Base-by-base conservation (phyloP, 2,797 vertebrate genomes). In the Dromococcyx pavoninus region DNA sequence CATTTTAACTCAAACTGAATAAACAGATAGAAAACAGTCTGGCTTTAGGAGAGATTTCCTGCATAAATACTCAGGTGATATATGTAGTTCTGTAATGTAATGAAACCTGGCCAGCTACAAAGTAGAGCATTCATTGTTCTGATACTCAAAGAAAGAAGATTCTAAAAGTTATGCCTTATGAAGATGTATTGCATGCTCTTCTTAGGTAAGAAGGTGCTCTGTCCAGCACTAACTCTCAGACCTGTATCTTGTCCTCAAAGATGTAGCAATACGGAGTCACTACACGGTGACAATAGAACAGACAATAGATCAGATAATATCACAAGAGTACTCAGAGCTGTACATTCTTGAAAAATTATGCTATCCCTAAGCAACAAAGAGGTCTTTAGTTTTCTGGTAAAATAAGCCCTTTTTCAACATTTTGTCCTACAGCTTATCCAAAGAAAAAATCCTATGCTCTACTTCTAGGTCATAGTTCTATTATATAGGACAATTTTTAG, bases 11-110 rank as follows among this genome's bases (percentile, higher is more conserved):
- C 53, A 82, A 76, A 90, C 67, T 10, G 50, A 81, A 81, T 71
- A 94, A 93, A 92, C 70, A 96, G 62, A 79, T 70, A 33, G 37
- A 88, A 90, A 85, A 37, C 22, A 92, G 19, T 28, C 62, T 92
- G 89, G 39, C 48, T 92, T 78, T 50, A 86, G 37, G 56, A 87
- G 60, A 91, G 74, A 79, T 67, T 91, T 88, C 48, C 57, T 90
- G 37, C 19, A 16, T 65, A 67, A 5, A 2, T 74, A 50, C 60
- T 73, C 74, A 79, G 60, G 69, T 82, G 60, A 64, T 64, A 28
- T 27, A 67, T 39, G 56, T 4, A 71, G 30, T 25, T 58, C 54
- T 46, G 60, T 50, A 91, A 85, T 28, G n/a, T 91, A 83, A 75
- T 41, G 14, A 89, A 90, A 76, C 17, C 37, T 56, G 43, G 30